These are phyloP conservation scores for Sebastes jordani DNA, from an alignment of 2,797 vertebrate genomes.

Conservation along the genomic window DNA sequence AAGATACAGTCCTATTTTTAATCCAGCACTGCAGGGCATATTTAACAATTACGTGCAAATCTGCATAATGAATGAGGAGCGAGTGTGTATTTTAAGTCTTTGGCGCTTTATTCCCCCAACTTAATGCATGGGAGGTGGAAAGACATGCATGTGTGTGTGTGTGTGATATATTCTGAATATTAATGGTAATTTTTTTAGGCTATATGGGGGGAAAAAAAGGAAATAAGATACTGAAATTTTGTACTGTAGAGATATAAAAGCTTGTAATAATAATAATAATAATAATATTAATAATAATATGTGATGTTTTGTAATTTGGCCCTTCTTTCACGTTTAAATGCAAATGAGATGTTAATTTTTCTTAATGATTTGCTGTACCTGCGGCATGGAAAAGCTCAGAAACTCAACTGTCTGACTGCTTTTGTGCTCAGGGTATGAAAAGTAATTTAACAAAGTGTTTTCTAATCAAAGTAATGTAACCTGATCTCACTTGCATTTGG, in stretches of 20 bases:
- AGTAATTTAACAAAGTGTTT: slow-evolving; percentile 83
- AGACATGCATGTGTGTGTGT: not conserved
- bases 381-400: slow-evolving; percentile 70
- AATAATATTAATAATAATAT: not conserved
- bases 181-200: not conserved
- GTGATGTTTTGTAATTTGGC: slow-evolving; percentile 16
- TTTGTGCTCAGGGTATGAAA: slow-evolving; percentile 79
- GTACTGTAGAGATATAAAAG: not conserved
- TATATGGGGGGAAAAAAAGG: not conserved
- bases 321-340: slow-evolving; percentile 72
- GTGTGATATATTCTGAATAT: slow-evolving; percentile 5
- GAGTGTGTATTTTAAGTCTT: slow-evolving; percentile 78
- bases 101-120: slow-evolving; percentile 75
- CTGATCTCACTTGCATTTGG: slow-evolving; percentile 67
- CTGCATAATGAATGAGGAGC: slow-evolving; percentile 90
- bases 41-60: slow-evolving; percentile 88
- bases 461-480: slow-evolving; percentile 80
- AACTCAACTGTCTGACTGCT: slow-evolving; percentile 75
- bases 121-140: slow-evolving; percentile 47
- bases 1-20: slow-evolving; percentile 84
- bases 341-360: slow-evolving; percentile 83
- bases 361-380: slow-evolving; percentile 83
- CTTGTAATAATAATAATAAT: not conserved
- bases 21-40: slow-evolving; percentile 88
- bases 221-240: not conserved